A percentile compares a stretch with the other conserved stretches of the same genome.
phyloP scores from a whole-genome alignment of 2,797 vertebrate genomes.

The Melanogrammus aeglefinus region DNA sequence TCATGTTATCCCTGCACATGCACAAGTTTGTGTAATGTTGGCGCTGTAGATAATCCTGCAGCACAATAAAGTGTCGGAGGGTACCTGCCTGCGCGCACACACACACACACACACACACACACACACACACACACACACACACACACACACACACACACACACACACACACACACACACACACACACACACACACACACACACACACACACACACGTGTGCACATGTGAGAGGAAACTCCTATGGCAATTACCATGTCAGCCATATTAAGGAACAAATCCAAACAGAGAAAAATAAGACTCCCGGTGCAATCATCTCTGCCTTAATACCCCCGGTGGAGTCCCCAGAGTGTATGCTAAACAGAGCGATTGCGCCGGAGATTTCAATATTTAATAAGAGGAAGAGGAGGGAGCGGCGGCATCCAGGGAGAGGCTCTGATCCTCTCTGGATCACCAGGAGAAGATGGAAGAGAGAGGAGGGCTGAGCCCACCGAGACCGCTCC shows the following conservation, averaged over 20 bases:
- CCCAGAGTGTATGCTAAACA: conserved; percentile 69
- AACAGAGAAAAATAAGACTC: conserved; percentile 55
- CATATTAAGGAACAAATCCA: conserved; percentile 43
- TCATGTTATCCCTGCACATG: neutral
- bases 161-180: conserved; percentile 4
- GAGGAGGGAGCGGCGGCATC: conserved; percentile 60
- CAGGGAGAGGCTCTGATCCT: conserved; percentile 65
- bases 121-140: conserved; percentile 30
- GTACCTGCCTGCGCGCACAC: neutral
- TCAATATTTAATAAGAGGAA: conserved; percentile 75
- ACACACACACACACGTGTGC: conserved; percentile 6
- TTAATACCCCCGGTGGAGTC: conserved; percentile 62
- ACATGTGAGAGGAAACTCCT: conserved; percentile 37
- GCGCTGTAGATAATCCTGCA: conserved; percentile 15
- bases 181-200: conserved; percentile 32
- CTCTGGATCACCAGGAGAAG: conserved; percentile 67
- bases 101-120: conserved; percentile 8
- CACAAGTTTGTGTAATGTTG: neutral
- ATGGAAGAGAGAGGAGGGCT: conserved; percentile 61
- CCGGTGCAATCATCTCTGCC: conserved; percentile 60
- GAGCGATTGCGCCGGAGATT: conserved; percentile 68
- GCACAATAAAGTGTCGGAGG: conserved; percentile 9
- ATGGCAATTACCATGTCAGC: conserved; percentile 50
- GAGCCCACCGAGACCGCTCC: conserved; percentile 58
- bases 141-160: neutral